Evolutionary conservation across 2,797 vertebrate species (phyloP).

Genomic region (Falco cherrug): DNA sequence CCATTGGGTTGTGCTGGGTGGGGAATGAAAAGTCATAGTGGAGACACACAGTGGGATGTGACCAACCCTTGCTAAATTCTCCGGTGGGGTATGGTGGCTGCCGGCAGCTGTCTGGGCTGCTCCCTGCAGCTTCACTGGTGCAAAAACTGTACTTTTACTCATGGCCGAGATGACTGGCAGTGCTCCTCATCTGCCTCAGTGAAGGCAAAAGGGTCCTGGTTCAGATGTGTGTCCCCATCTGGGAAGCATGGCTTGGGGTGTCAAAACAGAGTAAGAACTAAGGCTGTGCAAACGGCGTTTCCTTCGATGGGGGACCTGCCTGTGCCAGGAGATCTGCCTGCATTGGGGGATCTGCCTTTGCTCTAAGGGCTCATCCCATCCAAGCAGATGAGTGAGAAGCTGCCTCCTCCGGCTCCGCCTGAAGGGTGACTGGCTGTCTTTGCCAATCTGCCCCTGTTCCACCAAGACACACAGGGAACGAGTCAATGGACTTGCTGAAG

Average conservation of each 20-base stretch:
- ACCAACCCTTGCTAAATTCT: not conserved
- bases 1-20: not conserved
- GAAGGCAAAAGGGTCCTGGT: not conserved
- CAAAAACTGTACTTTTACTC: not conserved
- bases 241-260: not conserved
- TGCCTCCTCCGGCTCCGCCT: not conserved
- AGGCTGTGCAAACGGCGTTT: not conserved
- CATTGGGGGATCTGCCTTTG: not conserved
- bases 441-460: not conserved
- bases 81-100: not conserved
- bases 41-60: too few relatives aligned
- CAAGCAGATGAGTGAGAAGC: rapidly evolving
- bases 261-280: not conserved
- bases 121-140: not conserved
- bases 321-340: not conserved
- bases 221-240: too few relatives aligned
- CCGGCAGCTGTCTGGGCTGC: not conserved
- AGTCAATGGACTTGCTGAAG: rapidly evolving
- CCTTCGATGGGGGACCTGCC: not conserved
- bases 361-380: not conserved
- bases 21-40: not conserved
- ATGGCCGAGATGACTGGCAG: rapidly evolving
- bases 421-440: not conserved
- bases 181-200: too few relatives aligned
- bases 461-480: not conserved